Percentiles rank a stretch among this genome's conserved stretches.
These are phyloP conservation scores for Seira sanloemensis DNA, from an alignment of 2,888 invertebrate genomes.

Conservation along the genomic window DNA sequence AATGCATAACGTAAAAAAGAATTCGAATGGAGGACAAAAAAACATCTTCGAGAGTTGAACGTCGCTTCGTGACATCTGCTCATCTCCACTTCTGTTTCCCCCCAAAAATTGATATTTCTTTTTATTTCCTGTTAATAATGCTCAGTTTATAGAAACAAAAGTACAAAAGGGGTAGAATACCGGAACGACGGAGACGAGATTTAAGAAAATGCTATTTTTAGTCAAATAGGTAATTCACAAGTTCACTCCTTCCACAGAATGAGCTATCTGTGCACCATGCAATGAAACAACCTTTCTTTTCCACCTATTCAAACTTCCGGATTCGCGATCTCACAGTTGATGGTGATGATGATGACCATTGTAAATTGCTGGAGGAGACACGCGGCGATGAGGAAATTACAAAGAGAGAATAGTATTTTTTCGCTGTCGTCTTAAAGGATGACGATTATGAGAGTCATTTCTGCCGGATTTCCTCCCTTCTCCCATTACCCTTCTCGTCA, in stretches of 20 bases:
- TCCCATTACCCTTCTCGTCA: too few species aligned
- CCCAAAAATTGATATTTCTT: neutral
- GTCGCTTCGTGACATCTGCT: neutral
- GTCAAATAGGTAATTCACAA: too few species aligned
- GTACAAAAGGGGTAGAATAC: neutral
- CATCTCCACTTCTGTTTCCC: neutral
- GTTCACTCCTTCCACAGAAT: too few species aligned
- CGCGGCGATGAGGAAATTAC: neutral
- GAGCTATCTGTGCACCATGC: too few species aligned
- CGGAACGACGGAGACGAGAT: neutral
- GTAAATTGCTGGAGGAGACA: neutral
- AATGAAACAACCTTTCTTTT: neutral
- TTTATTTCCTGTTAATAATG: neutral
- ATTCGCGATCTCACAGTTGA: too few species aligned
- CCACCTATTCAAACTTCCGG: neutral
- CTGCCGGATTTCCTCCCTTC: slow-evolving; percentile 45
- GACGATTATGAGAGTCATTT: slow-evolving; percentile 30
- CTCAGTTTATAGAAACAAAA: neutral
- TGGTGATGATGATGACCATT: neutral
- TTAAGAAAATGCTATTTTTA: neutral
- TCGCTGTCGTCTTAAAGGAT: neutral
- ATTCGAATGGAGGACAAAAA: too few species aligned
- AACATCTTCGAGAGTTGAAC: neutral
- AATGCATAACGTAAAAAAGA: too few species aligned
- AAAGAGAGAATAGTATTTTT: neutral